A percentile compares a stretch with the other conserved stretches of the same genome.
phyloP scores from a whole-genome alignment of 2,113 vertebrate genomes.

The Noturus placidus region DNA sequence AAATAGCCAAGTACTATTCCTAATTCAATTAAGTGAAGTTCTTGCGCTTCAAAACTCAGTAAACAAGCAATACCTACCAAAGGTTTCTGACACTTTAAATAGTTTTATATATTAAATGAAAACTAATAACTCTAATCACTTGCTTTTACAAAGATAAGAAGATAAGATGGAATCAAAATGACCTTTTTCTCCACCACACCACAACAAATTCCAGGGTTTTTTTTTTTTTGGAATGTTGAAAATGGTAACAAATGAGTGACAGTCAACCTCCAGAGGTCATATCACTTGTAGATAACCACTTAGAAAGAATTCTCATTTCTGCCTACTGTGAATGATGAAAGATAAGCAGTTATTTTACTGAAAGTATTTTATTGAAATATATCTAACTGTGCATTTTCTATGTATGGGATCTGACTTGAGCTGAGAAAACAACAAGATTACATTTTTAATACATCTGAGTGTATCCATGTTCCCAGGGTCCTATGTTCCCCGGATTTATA shows the following conservation, averaged over 20 bases:
- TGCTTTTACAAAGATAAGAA: not conserved
- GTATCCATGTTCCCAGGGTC: too few species aligned
- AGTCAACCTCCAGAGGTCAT: conserved; percentile 45
- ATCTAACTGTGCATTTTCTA: not conserved
- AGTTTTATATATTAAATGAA: not conserved
- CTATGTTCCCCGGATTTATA: too few species aligned
- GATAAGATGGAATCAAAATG: not conserved
- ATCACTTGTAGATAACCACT: conserved; percentile 12
- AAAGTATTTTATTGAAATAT: not conserved
- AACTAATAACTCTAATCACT: not conserved
- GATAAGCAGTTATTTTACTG: not conserved
- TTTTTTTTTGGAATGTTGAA: not conserved
- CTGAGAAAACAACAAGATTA: not conserved
- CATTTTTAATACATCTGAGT: not conserved
- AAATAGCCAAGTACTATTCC: not conserved
- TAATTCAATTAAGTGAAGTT: not conserved
- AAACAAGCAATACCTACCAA: not conserved
- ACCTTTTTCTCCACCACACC: not conserved
- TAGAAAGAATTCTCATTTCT: not conserved
- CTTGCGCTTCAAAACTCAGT: not conserved
- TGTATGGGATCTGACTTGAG: not conserved
- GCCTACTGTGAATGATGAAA: conserved; percentile 14
- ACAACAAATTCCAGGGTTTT: not conserved
- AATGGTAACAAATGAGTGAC: conserved; percentile 44
- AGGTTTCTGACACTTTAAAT: not conserved